Evolutionary conservation across 1,140 invertebrate species (phyloP), one percentile per base, ranked within the genome.

Genomic region (Phymorhynchus buccinoides): DNA sequence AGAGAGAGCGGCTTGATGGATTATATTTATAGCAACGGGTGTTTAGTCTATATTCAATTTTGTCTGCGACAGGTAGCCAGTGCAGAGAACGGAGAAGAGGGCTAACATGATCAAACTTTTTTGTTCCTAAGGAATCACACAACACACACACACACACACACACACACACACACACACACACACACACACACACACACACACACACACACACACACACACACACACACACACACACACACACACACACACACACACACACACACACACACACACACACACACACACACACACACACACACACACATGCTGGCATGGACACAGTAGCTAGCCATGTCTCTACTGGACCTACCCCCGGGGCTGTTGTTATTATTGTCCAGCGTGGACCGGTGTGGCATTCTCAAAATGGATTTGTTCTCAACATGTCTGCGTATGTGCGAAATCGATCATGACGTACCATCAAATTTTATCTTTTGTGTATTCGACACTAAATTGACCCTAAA

Each of bases 101-200:
- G n/a, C n/a, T n/a, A n/a, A n/a, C n/a, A n/a, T n/a, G n/a, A n/a
- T n/a, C n/a, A n/a, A n/a, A n/a, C n/a, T n/a, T n/a, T n/a, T n/a
- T n/a, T n/a, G n/a, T n/a, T n/a, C n/a, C n/a, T n/a, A n/a, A n/a
- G n/a, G n/a, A n/a, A n/a, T n/a, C n/a, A n/a, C n/a, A n/a, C n/a
- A n/a, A n/a, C n/a, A n/a, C n/a, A 56, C 52, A 56, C 52, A 56
- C 52, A 56, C 52, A 56, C 52, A 56, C 52, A 56, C 52, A 56
- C 52, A 56, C 52, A 56, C 52, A 56, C 52, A 56, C 52, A 56
- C 52, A 56, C 52, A 56, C 52, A 56, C 52, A 56, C 52, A 56
- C 52, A 56, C 52, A 56, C 52, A 27, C 52, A 56, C 52, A 27
- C 52, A 56, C 52, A 27, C 52, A 56, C 52, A 27, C 52, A 56